Evolutionary conservation across 2,888 invertebrate genomes (phyloP).

Genomic region (Sphecodes monilicornis): DNA sequence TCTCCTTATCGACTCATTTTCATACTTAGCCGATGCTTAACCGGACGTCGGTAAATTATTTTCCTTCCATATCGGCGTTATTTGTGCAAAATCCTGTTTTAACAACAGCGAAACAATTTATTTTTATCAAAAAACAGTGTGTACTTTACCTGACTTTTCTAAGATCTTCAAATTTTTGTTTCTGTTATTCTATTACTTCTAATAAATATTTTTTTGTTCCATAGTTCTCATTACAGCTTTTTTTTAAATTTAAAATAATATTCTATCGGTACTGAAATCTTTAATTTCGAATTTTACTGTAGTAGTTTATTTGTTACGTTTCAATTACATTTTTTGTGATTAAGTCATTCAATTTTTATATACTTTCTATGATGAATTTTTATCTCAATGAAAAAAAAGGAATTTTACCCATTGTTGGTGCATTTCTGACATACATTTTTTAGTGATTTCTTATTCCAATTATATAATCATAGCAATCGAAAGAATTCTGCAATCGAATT

Average conservation of each 20-base stretch:
- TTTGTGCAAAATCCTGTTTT: neutral
- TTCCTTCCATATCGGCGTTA: neutral
- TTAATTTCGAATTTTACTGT: too few species aligned
- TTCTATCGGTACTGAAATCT: neutral
- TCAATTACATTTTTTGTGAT: too few species aligned
- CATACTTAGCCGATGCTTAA: conserved; percentile 18
- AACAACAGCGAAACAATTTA: neutral
- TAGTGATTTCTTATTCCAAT: neutral
- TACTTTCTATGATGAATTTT: neutral
- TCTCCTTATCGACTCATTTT: conserved; percentile 19
- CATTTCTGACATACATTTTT: neutral
- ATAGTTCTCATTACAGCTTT: too few species aligned
- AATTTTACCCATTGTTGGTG: conserved; percentile 5
- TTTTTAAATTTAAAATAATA: too few species aligned
- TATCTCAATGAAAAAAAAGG: neutral
- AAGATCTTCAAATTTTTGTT: too few species aligned
- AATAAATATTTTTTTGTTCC: too few species aligned
- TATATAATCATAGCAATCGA: neutral
- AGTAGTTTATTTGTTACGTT: too few species aligned
- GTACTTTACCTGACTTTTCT: neutral
- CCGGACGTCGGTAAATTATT: neutral
- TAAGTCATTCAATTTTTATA: neutral
- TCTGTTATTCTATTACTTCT: too few species aligned
- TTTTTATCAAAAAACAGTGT: neutral
- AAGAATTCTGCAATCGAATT: too few species aligned